A percentile compares a stretch with the other conserved stretches of the same genome.
phyloP scores from a whole-genome alignment of 2,113 vertebrate species.

The Eupsittula cactorum region DNA sequence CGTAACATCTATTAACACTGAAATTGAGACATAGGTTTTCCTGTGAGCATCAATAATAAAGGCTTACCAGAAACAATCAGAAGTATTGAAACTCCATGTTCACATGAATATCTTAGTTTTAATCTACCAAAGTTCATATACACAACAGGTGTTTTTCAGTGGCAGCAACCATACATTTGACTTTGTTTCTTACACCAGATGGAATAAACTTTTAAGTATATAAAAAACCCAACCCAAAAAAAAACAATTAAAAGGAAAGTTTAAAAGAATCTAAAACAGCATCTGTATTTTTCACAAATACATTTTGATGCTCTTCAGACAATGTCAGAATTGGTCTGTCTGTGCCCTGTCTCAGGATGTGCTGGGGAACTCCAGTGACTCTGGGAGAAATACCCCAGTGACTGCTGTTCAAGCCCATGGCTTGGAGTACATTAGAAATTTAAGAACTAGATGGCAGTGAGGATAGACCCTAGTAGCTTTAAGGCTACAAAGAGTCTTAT shows the following conservation, averaged over 20 bases:
- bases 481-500: background rate
- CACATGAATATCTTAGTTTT: background rate
- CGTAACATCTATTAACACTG: accelerated
- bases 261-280: background rate
- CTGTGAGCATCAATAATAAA: background rate
- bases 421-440: background rate
- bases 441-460: background rate
- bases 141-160: background rate
- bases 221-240: background rate
- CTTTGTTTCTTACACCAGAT: background rate
- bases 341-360: background rate
- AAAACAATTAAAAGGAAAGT: background rate
- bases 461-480: background rate
- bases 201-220: background rate
- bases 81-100: background rate
- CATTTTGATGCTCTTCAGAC: background rate
- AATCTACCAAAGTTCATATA: background rate
- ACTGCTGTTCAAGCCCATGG: background rate
- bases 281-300: background rate
- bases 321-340: accelerated
- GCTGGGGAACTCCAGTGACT: background rate
- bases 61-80: background rate
- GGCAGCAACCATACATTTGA: background rate
- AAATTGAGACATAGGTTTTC: background rate
- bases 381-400: accelerated